Evolutionary conservation across 1,140 invertebrate genomes (phyloP), one percentile per base, ranked within the genome.

Genomic region (Panagrolaimus sp.): DNA sequence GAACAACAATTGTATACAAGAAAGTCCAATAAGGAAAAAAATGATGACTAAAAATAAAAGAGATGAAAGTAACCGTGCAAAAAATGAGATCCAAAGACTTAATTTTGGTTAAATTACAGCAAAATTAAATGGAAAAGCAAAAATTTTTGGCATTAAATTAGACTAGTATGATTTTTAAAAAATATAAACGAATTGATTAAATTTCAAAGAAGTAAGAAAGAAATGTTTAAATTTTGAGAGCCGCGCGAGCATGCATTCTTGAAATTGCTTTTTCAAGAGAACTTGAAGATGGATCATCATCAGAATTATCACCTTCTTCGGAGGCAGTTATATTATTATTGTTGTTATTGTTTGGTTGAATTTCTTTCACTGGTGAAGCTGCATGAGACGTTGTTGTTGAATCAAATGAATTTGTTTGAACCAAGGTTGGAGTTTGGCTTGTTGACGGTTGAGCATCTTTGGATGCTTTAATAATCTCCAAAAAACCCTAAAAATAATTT

Each of bases 201-300:
- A 17, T 4, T 58, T 58, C 26, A 52, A 15, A 12, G n/a, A 58
- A n/a, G 10, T 21, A 28, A 58, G 17, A 6, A 28, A 21, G 52
- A 58, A 26, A 58, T 26, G 52, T 26, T 58, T 28, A 58, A 28
- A 58, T 58, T 58, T 21, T 28, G 17, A 58, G 52, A 5, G 52
- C 52, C 8, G 52, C 52, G 12, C 52, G 52, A 58, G 52, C 52
- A 58, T 58, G 52, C 52, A 58, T 58, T 26, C 52, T 21, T 21
- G 52, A 58, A 58, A 58, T 28, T 2, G 52, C 52, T 21, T 58
- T 58, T n/a, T 21, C 52, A 58, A 58, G 52, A 26, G 52, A 58
- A 58, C 52, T 28, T 12, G 52, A 58, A 58, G 52, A 21, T 4
- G 52, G 52, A 28, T 58, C 52, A 26, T 58, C 52, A n/a, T 58